These are phyloP conservation scores for Zaprionus nigranus DNA, from an alignment of 1,140 invertebrate genomes.

Conservation along the genomic window DNA sequence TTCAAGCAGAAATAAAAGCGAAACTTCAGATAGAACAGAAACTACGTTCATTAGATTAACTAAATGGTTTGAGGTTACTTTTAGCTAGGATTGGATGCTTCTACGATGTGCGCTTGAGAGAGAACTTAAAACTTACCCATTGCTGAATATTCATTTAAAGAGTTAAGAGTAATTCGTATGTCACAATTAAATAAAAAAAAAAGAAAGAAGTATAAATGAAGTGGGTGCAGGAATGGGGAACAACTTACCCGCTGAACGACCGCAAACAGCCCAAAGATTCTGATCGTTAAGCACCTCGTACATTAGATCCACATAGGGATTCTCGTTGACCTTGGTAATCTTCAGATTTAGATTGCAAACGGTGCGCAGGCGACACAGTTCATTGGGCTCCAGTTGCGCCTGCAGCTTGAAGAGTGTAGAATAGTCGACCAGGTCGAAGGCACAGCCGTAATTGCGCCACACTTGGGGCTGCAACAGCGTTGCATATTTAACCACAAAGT, in stretches of 20 bases:
- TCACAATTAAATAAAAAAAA: constrained; percentile 59
- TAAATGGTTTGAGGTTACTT: constrained; percentile 4
- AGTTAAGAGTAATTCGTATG: constrained; percentile 50
- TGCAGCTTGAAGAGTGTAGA: constrained; percentile 93
- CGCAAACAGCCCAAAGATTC: constrained; percentile 96
- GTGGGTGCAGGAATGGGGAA: not conserved
- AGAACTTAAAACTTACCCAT: constrained; percentile 62
- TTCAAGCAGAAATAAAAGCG: not conserved
- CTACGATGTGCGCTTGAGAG: constrained; percentile 29
- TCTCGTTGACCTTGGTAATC: constrained; percentile 86
- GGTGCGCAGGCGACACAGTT: constrained; percentile 94
- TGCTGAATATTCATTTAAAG: constrained; percentile 60
- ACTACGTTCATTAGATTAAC: not conserved
- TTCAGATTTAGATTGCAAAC: constrained; percentile 93
- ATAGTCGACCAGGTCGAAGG: constrained; percentile 87
- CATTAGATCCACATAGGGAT: constrained; percentile 89
- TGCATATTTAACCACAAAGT: constrained; percentile 89
- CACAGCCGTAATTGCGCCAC: constrained; percentile 85
- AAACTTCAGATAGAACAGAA: not conserved
- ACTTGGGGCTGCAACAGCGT: constrained; percentile 85
- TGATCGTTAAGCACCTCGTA: constrained; percentile 96
- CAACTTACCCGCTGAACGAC: constrained; percentile 90
- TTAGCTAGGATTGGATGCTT: constrained; percentile 11
- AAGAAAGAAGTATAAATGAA: not conserved
- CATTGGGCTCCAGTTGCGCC: constrained; percentile 92